A percentile compares a stretch with the other conserved stretches of the same genome.
Evolutionary conservation across 2,113 vertebrate genomes (phyloP).

Genomic region (Hippocampus zosterae): DNA sequence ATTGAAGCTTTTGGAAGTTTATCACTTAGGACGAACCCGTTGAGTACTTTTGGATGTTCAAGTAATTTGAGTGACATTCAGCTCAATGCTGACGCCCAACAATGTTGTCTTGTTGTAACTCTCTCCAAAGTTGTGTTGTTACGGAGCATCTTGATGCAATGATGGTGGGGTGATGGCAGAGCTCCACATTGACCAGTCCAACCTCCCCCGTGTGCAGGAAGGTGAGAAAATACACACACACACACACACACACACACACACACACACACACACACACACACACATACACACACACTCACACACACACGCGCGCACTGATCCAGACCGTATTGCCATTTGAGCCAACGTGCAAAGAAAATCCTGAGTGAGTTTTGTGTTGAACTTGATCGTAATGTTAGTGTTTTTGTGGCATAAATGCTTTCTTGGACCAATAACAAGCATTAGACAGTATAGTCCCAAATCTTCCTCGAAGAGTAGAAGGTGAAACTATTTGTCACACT

Average conservation of each 20-base stretch:
- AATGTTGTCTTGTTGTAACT: not conserved
- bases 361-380: not conserved
- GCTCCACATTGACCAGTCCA: slow-evolving; percentile 73
- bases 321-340: not conserved
- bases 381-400: not conserved
- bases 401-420: not conserved
- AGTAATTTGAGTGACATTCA: not conserved
- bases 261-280: slow-evolving; percentile 1
- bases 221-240: slow-evolving; percentile 51
- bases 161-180: slow-evolving; percentile 69
- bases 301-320: not conserved
- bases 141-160: slow-evolving; percentile 49
- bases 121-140: not conserved
- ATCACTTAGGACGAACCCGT: not conserved
- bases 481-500: too few relatives aligned
- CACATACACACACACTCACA: not conserved
- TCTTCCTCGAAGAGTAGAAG: too few relatives aligned
- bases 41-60: not conserved
- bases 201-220: slow-evolving; percentile 73
- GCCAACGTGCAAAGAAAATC: not conserved
- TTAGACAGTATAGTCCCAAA: not conserved
- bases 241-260: not conserved
- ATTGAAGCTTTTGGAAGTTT: not conserved
- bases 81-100: not conserved
- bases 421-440: not conserved